These are phyloP conservation scores for Aurelia aurita DNA, from an alignment of 30 jellyfish, hydroid and myxozoan species.

Conservation along the genomic window DNA sequence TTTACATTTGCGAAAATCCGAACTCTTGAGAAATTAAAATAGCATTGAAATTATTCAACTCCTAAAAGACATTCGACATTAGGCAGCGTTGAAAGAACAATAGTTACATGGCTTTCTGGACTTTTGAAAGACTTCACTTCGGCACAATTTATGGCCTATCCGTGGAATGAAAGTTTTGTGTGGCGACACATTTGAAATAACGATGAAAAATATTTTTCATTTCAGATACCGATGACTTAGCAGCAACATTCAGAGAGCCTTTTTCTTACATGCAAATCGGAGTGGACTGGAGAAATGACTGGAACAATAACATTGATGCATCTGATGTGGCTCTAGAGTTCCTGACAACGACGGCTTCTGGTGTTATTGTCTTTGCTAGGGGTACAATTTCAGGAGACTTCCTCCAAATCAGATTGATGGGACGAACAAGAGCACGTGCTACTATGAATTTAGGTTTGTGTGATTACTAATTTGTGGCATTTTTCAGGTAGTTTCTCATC, in stretches of 20 bases:
- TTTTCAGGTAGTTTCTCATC: no score
- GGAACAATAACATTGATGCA: conserved; percentile 83
- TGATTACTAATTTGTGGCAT: no score
- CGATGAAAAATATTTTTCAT: not conserved
- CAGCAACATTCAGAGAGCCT: conserved; percentile 96
- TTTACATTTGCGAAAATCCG: no score
- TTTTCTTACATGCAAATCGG: conserved; percentile 86
- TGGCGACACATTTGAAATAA: no score
- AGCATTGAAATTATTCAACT: no score
- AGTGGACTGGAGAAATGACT: conserved; percentile 79
- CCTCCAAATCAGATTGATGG: conserved; percentile 71
- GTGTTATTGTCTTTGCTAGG: conserved; percentile 80
- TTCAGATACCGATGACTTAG: conserved; percentile 71
- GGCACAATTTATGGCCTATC: no score
- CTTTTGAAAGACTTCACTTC: no score
- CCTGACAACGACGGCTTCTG: conserved; percentile 82
- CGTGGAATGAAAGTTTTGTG: no score
- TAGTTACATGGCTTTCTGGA: no score
- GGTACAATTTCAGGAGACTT: conserved; percentile 97
- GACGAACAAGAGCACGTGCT: conserved; percentile 88
- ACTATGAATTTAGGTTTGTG: conserved; percentile 78
- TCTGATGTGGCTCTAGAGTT: conserved; percentile 85
- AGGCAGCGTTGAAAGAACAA: no score
- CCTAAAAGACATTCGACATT: no score
- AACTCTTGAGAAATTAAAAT: no score